A percentile compares a stretch with the other conserved stretches of the same genome.
Evolutionary conservation across 2,888 invertebrate genomes (phyloP).

Genomic region (Callinectes sapidus): DNA sequence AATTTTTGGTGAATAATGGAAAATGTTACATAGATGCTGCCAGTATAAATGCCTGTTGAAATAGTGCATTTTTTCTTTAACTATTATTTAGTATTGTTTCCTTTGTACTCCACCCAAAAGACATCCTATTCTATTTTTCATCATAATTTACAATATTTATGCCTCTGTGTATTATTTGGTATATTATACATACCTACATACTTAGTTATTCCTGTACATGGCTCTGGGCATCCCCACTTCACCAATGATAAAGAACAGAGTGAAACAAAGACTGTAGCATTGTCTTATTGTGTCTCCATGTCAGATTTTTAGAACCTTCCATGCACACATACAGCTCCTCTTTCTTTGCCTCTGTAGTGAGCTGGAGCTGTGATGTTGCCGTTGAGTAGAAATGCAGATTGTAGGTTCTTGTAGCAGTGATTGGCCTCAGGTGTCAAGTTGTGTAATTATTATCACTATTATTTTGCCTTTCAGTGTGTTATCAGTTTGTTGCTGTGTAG

Average conservation of each 20-base stretch:
- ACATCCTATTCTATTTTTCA: too few species aligned
- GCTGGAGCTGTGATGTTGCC: not conserved
- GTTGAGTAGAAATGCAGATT: not conserved
- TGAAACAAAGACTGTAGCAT: not conserved
- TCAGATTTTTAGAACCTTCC: not conserved
- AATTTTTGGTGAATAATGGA: too few species aligned
- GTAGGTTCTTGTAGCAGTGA: not conserved
- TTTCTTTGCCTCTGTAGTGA: not conserved
- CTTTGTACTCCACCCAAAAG: too few species aligned
- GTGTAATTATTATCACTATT: constrained; percentile 35
- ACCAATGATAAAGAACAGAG: not conserved
- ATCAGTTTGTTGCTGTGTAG: constrained; percentile 36
- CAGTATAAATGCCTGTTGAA: too few species aligned
- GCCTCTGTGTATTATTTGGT: not conserved
- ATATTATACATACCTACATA: not conserved
- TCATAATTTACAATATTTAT: too few species aligned
- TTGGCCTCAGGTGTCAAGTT: not conserved
- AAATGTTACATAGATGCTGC: too few species aligned
- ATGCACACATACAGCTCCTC: not conserved
- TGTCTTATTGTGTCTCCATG: constrained; percentile 29
- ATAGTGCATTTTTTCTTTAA: too few species aligned
- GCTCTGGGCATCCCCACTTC: not conserved
- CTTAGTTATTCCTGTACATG: not conserved
- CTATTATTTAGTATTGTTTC: too few species aligned
- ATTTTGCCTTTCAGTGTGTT: constrained; percentile 42